Evolutionary conservation across 2,113 vertebrate species (phyloP).

Genomic region (Pachycephala philippinensis): DNA sequence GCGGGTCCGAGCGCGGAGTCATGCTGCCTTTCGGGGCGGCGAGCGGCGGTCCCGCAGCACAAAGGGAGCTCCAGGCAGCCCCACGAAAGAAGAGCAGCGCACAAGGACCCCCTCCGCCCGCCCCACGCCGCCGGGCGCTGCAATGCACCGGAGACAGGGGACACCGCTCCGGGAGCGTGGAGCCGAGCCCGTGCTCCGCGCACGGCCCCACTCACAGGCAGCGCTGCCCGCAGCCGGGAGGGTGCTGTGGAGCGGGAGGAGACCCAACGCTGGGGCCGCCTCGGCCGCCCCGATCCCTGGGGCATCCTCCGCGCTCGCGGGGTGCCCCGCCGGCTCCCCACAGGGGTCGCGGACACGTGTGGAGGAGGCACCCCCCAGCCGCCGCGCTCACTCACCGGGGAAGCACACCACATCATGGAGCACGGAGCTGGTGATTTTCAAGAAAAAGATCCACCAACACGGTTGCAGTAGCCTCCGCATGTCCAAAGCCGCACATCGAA

Average conservation of each 20-base stretch:
- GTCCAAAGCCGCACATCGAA: constrained; percentile 87
- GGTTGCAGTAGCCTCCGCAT: constrained; percentile 94
- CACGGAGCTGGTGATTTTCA: constrained; percentile 80
- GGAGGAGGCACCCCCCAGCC: neutral
- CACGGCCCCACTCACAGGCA: neutral
- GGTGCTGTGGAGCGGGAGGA: neutral
- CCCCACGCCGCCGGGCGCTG: neutral
- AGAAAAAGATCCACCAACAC: constrained; percentile 92
- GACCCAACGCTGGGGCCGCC: neutral
- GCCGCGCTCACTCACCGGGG: constrained; percentile 82
- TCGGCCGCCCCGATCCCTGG: neutral
- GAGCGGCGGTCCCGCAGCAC: neutral
- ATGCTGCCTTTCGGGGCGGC: neutral
- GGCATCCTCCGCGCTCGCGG: neutral
- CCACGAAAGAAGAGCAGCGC: neutral
- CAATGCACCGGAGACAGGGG: neutral
- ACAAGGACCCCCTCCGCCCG: neutral
- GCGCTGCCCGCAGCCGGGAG: neutral
- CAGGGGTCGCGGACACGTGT: neutral
- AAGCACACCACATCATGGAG: constrained; percentile 87
- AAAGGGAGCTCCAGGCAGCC: neutral
- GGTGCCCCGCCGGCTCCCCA: neutral
- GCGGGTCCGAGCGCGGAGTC: neutral
- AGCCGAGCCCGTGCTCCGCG: neutral
- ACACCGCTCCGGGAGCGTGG: neutral